Conservation (phyloP, 2,113 vertebrate species). For the Formicarius rufipectus region DNA sequence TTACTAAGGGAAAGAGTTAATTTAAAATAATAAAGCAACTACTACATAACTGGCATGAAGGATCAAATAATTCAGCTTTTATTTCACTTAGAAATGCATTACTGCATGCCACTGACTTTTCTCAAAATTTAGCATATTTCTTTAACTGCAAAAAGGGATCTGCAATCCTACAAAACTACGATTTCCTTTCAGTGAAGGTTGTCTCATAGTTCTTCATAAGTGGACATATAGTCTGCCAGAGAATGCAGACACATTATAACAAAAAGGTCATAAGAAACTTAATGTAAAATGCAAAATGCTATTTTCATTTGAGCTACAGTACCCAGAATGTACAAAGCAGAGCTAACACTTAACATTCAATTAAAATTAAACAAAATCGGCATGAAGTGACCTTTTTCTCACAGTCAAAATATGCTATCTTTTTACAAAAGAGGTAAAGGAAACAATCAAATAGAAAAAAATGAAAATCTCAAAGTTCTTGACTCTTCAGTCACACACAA, state of each 20-base stretch:
- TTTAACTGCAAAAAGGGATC: background rate
- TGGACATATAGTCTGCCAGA: background rate
- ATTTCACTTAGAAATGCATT: background rate
- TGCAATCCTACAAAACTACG: background rate
- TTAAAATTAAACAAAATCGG: background rate
- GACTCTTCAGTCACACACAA: background rate
- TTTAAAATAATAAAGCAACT: background rate
- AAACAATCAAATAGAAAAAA: background rate
- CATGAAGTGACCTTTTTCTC: background rate
- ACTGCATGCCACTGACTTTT: background rate
- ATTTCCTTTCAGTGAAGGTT: background rate
- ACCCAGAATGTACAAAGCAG: background rate
- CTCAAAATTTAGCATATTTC: background rate
- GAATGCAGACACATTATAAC: background rate
- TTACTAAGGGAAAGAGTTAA: background rate
- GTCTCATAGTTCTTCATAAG: background rate
- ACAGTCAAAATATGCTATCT: background rate
- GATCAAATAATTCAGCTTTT: background rate
- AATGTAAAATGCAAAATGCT: background rate
- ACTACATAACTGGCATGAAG: background rate
- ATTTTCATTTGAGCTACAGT: background rate
- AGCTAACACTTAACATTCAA: background rate
- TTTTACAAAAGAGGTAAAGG: background rate
- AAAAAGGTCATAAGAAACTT: background rate
- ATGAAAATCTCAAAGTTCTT: background rate